Evolutionary conservation across 2,888 invertebrate genomes (phyloP).

Genomic region (Diabrotica balteata): DNA sequence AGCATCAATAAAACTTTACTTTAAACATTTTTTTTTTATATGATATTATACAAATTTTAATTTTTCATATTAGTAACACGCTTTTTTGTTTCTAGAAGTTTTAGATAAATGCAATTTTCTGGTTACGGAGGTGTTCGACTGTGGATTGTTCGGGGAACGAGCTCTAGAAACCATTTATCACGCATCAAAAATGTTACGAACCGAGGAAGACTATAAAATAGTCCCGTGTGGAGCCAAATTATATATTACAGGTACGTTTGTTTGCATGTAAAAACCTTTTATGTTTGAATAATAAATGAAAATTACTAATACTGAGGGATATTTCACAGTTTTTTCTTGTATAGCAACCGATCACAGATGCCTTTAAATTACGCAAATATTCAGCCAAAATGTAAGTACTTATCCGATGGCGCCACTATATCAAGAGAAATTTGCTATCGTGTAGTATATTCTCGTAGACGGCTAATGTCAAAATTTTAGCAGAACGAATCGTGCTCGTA

Average conservation of each 20-base stretch:
- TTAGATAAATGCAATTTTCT: conserved; percentile 62
- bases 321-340: not conserved
- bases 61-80: not conserved
- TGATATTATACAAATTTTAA: not conserved
- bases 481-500: too few relatives aligned
- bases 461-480: too few relatives aligned
- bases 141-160: conserved; percentile 80
- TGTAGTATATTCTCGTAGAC: too few relatives aligned
- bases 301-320: conserved; percentile 56
- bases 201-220: conserved; percentile 60
- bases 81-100: conserved; percentile 24
- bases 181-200: conserved; percentile 71
- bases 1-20: too few relatives aligned
- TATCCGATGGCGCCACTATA: too few relatives aligned
- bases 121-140: conserved; percentile 82
- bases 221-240: conserved; percentile 70
- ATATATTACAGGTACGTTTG: conserved; percentile 65
- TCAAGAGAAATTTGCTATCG: too few relatives aligned
- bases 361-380: too few relatives aligned
- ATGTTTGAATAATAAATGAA: too few relatives aligned
- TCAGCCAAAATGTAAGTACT: too few relatives aligned
- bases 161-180: conserved; percentile 72
- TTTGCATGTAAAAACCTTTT: too few relatives aligned
- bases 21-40: too few relatives aligned
- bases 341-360: too few relatives aligned